Percentiles rank a stretch among this genome's conserved stretches.
These are phyloP conservation scores for Cephus cinctus DNA, from an alignment of 1,140 invertebrate genomes.

Conservation along the genomic window DNA sequence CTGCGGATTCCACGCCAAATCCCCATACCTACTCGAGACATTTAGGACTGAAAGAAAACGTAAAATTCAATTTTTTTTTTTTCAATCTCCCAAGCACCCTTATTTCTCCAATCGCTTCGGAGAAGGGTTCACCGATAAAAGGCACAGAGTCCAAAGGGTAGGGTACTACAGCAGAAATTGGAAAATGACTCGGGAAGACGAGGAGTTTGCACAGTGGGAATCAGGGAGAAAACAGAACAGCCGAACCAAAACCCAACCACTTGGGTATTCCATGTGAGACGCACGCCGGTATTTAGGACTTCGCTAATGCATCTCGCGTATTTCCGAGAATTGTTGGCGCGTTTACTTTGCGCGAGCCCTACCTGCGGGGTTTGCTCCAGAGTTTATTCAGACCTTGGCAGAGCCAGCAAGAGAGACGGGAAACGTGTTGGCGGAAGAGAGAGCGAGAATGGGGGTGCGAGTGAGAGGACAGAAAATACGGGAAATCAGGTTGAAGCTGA, in stretches of 20 bases:
- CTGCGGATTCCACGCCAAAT: conserved; percentile 28
- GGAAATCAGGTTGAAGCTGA: conserved; percentile 18
- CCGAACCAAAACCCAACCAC: no score
- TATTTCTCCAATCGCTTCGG: no score
- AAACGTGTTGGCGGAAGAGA: conserved; percentile 10
- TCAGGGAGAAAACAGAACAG: no score
- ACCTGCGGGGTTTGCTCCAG: neutral
- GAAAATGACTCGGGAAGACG: no score
- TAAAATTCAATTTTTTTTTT: no score
- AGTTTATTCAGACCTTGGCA: neutral
- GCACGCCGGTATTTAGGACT: conserved; percentile 36
- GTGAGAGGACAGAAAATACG: neutral
- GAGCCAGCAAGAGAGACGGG: neutral
- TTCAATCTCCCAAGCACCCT: no score
- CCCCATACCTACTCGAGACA: no score
- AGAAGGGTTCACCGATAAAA: no score
- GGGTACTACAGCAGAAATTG: no score
- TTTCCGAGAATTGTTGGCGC: conserved; percentile 37
- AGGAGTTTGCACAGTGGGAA: no score
- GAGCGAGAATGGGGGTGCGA: conserved; percentile 1
- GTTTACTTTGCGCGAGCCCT: conserved; percentile 31
- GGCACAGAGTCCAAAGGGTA: no score
- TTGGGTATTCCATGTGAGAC: conserved; percentile 31
- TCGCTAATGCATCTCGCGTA: conserved; percentile 37
- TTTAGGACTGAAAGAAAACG: no score